Percentiles rank a stretch among this genome's conserved stretches.
Conservation (phyloP, 1,140 invertebrate genomes). For the Pseudomyrmex dendroicus region DNA sequence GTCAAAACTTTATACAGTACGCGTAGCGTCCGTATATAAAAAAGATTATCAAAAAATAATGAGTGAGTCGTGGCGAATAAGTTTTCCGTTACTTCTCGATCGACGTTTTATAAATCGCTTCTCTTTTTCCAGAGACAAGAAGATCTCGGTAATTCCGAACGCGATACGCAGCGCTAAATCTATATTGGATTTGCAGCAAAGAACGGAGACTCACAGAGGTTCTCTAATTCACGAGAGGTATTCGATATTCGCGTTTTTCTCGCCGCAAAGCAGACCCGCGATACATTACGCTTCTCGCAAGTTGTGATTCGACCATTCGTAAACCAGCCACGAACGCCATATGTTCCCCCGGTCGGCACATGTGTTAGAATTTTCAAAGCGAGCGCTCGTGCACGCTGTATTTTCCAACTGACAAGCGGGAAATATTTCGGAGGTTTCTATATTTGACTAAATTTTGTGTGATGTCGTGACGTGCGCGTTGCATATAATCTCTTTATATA, state of each 20-base stretch:
- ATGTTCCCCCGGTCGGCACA: conserved; percentile 25
- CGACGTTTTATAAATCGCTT: neutral
- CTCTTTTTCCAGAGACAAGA: neutral
- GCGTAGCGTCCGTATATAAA: no score
- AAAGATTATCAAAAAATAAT: neutral
- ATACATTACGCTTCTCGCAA: conserved; percentile 31
- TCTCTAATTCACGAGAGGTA: conserved; percentile 29
- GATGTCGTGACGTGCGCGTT: neutral
- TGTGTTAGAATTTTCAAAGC: conserved; percentile 62
- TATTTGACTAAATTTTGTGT: neutral
- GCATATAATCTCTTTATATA: neutral
- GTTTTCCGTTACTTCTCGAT: neutral
- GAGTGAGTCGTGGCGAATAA: neutral
- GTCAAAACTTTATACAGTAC: no score
- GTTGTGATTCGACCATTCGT: conserved; percentile 51
- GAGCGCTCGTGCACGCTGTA: conserved; percentile 17
- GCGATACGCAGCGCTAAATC: conserved; percentile 4
- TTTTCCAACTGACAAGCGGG: conserved; percentile 11
- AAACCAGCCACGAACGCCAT: conserved; percentile 42
- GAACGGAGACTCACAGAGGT: neutral
- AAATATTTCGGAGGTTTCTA: conserved; percentile 24
- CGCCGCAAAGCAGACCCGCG: neutral
- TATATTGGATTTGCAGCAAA: conserved; percentile 10
- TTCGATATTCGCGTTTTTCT: conserved; percentile 46
- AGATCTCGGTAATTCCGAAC: neutral